Percentiles rank a stretch among this genome's conserved stretches.
These are phyloP conservation scores for Sinocyclocheilus anshuiensis DNA, from an alignment of 2,113 vertebrate genomes.

Conservation along the genomic window DNA sequence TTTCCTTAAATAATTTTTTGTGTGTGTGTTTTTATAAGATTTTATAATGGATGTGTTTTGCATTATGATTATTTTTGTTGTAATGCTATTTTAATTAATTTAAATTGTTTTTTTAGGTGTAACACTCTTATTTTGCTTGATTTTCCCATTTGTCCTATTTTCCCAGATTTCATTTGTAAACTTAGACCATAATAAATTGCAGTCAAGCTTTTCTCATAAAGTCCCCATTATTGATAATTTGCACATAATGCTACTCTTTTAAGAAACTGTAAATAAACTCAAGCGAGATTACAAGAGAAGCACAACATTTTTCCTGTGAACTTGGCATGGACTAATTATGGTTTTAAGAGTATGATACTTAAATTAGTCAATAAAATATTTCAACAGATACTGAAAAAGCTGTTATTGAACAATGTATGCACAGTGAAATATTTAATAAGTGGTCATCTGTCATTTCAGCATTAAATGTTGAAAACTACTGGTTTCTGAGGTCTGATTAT, in stretches of 20 bases:
- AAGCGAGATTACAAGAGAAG: background rate
- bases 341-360: background rate
- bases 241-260: background rate
- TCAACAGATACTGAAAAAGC: background rate
- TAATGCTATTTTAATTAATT: background rate
- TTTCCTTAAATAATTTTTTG: background rate
- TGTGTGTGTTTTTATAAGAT: background rate
- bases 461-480: background rate
- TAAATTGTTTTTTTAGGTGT: background rate
- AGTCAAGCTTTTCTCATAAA: background rate
- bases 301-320: background rate
- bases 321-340: background rate
- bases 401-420: no score
- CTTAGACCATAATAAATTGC: background rate
- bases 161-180: background rate
- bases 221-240: background rate
- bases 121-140: background rate
- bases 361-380: background rate
- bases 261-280: background rate
- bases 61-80: background rate
- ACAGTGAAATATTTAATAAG: no score
- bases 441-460: background rate
- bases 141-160: background rate
- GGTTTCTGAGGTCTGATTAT: background rate
- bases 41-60: slow-evolving; percentile 5